These are phyloP conservation scores for Nomada flava DNA, from an alignment of 2,888 invertebrate species.

Conservation along the genomic window DNA sequence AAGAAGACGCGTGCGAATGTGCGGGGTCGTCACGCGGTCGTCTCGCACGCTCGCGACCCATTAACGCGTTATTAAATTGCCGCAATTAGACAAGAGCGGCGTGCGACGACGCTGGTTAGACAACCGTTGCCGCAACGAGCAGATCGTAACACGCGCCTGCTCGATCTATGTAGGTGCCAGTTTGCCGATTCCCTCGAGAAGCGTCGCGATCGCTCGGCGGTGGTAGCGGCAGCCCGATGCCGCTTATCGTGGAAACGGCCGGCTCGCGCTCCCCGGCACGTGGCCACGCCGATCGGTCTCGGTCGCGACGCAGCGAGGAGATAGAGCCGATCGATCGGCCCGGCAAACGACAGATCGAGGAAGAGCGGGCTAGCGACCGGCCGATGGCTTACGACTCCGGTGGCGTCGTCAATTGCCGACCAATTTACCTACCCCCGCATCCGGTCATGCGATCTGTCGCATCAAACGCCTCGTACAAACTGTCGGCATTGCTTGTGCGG, in stretches of 20 bases:
- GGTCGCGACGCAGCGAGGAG: no score
- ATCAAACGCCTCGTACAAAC: constrained; percentile 77
- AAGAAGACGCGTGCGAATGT: background rate
- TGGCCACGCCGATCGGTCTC: no score
- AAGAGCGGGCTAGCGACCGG: constrained; percentile 78
- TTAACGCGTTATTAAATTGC: constrained; percentile 73
- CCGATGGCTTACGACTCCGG: constrained; percentile 81
- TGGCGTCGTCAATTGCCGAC: constrained; percentile 84
- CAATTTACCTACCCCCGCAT: constrained; percentile 84
- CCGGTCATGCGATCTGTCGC: constrained; percentile 83
- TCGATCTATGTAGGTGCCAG: constrained; percentile 61
- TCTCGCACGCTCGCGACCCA: constrained; percentile 52
- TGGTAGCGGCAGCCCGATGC: background rate
- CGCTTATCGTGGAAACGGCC: no score
- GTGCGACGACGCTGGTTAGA: constrained; percentile 42
- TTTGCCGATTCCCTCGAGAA: constrained; percentile 9
- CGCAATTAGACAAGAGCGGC: constrained; percentile 63
- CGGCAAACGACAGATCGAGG: constrained; percentile 46
- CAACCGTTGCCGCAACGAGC: constrained; percentile 52
- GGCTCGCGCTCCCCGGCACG: no score
- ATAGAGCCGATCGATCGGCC: no score
- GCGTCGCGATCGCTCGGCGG: background rate
- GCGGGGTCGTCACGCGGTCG: constrained; percentile 50
- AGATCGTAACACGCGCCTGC: constrained; percentile 56
- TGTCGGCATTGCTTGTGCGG: constrained; percentile 53